A percentile compares a stretch with the other conserved stretches of the same genome.
These are phyloP conservation scores for Synaphobranchus kaupii DNA, from an alignment of 2,797 vertebrate species.

Conservation along the genomic window DNA sequence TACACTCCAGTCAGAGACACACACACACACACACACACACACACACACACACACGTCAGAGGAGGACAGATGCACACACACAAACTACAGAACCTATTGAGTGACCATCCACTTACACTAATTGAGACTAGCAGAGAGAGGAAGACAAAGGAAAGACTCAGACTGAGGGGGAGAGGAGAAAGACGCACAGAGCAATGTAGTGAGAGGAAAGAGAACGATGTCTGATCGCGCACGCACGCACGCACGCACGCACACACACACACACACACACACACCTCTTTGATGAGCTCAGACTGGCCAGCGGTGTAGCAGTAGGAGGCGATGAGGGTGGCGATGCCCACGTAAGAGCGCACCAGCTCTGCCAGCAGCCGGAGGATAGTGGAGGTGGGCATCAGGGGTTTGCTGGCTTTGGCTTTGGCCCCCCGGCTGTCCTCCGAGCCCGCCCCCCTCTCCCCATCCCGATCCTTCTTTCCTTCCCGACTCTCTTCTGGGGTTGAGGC, in stretches of 20 bases:
- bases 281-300: conserved; percentile 93
- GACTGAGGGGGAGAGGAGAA: neutral
- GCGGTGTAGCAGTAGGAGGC: conserved; percentile 94
- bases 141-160: too few relatives aligned
- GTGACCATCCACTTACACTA: too few relatives aligned
- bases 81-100: too few relatives aligned
- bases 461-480: conserved; percentile 91
- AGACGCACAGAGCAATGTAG: neutral
- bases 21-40: too few relatives aligned
- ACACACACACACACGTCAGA: neutral
- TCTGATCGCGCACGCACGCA: too few relatives aligned
- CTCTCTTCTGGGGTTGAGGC: conserved; percentile 90
- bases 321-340: conserved; percentile 92
- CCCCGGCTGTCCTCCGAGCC: conserved; percentile 82
- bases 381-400: conserved; percentile 96
- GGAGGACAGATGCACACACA: too few relatives aligned
- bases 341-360: conserved; percentile 93
- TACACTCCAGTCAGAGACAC: neutral
- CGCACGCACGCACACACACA: neutral
- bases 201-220: neutral
- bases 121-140: too few relatives aligned
- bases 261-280: conserved; percentile 75
- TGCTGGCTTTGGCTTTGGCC: conserved; percentile 88
- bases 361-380: conserved; percentile 92
- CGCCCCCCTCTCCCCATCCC: conserved; percentile 83